Conservation (phyloP, 2,113 vertebrate species). For the Dipodomys stephensi region DNA sequence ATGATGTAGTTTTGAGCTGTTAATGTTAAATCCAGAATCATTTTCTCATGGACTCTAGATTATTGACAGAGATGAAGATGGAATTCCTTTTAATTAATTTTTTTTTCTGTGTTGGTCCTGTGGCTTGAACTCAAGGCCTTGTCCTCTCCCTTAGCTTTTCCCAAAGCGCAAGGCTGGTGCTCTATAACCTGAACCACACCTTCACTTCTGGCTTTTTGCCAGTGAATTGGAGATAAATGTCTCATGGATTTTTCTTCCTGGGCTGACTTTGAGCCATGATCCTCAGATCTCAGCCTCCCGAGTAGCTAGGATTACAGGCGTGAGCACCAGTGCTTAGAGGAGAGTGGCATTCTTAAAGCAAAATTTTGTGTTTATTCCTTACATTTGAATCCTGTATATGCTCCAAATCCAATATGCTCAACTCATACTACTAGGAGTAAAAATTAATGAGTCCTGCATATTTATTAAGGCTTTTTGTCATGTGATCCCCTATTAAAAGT, state of each 20-base stretch:
- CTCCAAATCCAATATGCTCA: not conserved
- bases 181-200: no score
- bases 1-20: not conserved
- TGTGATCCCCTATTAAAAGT: not conserved
- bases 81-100: no score
- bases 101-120: not conserved
- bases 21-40: not conserved
- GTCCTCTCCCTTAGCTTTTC: no score
- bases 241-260: no score
- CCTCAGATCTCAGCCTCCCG: no score
- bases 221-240: no score
- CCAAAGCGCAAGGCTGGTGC: no score
- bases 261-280: no score
- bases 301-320: no score
- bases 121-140: not conserved
- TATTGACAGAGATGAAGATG: not conserved
- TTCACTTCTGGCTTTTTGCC: no score
- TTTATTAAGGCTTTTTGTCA: not conserved
- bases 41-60: not conserved
- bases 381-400: not conserved
- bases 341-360: not conserved
- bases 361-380: not conserved
- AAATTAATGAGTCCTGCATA: not conserved
- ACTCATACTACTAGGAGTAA: not conserved
- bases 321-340: no score